Base-by-base conservation (phyloP, 2,888 invertebrate genomes). In the Bhutanitis thaidina region DNA sequence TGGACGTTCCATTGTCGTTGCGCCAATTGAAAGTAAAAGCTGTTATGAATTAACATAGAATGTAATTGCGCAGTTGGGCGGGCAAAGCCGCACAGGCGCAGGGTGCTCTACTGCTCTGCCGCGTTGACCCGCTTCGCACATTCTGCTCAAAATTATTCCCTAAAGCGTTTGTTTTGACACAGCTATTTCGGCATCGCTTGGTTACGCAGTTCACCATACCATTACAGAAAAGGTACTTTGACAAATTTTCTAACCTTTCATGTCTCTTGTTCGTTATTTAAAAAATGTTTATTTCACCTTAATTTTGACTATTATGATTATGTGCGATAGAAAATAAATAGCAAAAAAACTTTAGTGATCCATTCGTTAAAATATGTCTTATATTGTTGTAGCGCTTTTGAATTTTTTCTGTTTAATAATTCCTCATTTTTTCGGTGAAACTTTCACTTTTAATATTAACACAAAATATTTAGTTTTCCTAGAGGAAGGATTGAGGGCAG, bases 401-500 rank as follows among this genome's bases (percentile, higher is more conserved):
- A 0, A 27, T 27, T 1, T 1, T 27, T 27, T 27, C 27, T 27
- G 27, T 27, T 27, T 8, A 27, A 8, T 27, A 27, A 27, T 27
- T 8, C 1, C 8, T 27, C 8, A 4, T 27, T 1, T 27, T 27
- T 4, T 27, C 27, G 27, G 27, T 27, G 8, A 27, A 3, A 8
- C 7, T 8, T 7, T 27, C 7, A 27, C 8, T 4, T 4, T 27
- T 12, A 25, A 40, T 40, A 9, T 7, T n/a, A 27, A 34, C 15
- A 41, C 39, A 34, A 39, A 8, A 14, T 52, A 50, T 37, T 41
- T 34, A 61, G 56, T 56, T 57, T 59, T 61, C 40, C 43, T 50
- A 41, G 57, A 25, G 30, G 50, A 55, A 57, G 54, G 58, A 62
- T 60, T 54, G 54, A 52, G 65, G 63, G 64, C 66, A 59, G 55